These are phyloP conservation scores for Phyllotreta cruciferae DNA, from an alignment of 2,888 invertebrate species.

Conservation along the genomic window DNA sequence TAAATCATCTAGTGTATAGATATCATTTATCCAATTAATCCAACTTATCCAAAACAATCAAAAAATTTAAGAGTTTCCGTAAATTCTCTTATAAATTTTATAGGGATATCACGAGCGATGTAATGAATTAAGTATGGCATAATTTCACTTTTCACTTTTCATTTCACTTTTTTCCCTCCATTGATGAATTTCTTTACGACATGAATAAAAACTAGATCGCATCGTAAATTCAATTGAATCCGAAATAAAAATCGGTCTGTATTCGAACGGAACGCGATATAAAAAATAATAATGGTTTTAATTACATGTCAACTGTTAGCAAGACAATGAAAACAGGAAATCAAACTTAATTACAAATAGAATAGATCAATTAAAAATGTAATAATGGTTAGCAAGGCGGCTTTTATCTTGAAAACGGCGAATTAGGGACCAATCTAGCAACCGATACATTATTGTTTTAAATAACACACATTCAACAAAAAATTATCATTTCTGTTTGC, in stretches of 20 bases:
- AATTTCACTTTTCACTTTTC: too few species aligned
- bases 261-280: constrained; percentile 18
- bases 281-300: constrained; percentile 25
- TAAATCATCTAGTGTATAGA: too few species aligned
- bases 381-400: constrained; percentile 25
- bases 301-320: constrained; percentile 18
- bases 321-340: constrained; percentile 31
- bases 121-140: too few species aligned
- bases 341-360: constrained; percentile 25
- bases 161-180: too few species aligned
- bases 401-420: constrained; percentile 23
- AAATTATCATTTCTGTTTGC: constrained; percentile 28
- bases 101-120: too few species aligned
- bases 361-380: constrained; percentile 27
- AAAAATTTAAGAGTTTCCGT: too few species aligned
- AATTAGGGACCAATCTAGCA: constrained; percentile 26
- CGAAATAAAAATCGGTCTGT: neutral
- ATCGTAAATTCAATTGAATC: too few species aligned
- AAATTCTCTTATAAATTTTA: too few species aligned
- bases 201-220: too few species aligned
- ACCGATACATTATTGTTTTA: constrained; percentile 33
- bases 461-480: constrained; percentile 33
- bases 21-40: too few species aligned
- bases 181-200: too few species aligned
- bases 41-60: too few species aligned